phyloP scores from a whole-genome alignment of 2,113 vertebrate species.

The Phyllopteryx taeniolatus region DNA sequence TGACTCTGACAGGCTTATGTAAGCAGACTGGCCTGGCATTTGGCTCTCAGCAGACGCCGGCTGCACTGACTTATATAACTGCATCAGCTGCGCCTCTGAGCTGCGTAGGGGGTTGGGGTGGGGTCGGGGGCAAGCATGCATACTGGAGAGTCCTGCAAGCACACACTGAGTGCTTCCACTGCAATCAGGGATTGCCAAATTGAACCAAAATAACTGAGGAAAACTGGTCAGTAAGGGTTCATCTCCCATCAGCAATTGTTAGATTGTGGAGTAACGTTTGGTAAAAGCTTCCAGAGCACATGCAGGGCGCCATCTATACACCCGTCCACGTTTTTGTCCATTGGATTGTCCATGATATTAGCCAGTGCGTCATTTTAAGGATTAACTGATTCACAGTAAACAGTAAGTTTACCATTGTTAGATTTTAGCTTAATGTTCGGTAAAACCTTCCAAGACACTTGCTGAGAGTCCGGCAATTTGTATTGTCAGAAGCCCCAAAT shows the following conservation, averaged over 20 bases:
- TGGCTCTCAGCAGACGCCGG: constrained; percentile 72
- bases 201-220: neutral
- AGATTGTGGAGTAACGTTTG: neutral
- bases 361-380: too few relatives aligned
- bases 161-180: constrained; percentile 23
- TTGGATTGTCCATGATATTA: too few relatives aligned
- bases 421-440: constrained; percentile 55
- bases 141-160: constrained; percentile 28
- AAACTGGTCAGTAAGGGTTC: constrained; percentile 13
- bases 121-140: constrained; percentile 51
- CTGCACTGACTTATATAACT: constrained; percentile 76
- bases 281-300: neutral
- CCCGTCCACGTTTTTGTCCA: neutral
- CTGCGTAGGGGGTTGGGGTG: constrained; percentile 13
- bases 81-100: constrained; percentile 73
- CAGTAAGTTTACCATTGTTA: too few relatives aligned
- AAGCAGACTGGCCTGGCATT: constrained; percentile 71
- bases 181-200: constrained; percentile 10
- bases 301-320: neutral
- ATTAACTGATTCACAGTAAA: too few relatives aligned
- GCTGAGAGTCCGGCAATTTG: neutral
- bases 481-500: neutral
- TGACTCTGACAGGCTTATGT: constrained; percentile 75
- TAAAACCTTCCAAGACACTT: constrained; percentile 68
- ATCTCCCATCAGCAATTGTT: constrained; percentile 21